A percentile compares a stretch with the other conserved stretches of the same genome.
Conservation (phyloP, 1,140 invertebrate species). For the Drosophila carrolli region DNA sequence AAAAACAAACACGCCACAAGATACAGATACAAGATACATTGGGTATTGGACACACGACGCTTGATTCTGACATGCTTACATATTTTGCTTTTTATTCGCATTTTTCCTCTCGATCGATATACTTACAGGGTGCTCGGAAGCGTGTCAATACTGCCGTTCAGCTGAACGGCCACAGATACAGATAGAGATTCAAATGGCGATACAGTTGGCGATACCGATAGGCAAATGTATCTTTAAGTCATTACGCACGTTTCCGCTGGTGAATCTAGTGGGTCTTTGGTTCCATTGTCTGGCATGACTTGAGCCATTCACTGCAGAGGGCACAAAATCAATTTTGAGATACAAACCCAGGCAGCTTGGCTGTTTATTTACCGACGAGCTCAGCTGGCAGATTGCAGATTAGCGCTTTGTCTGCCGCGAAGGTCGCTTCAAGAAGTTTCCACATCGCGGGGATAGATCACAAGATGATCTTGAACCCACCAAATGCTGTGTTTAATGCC, state of each 20-base stretch:
- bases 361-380: constrained; percentile 36
- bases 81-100: constrained; percentile 50
- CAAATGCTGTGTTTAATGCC: constrained; percentile 42
- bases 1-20: constrained; percentile 22
- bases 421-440: constrained; percentile 35
- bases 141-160: constrained; percentile 11
- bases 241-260: constrained; percentile 47
- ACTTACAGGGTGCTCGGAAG: constrained; percentile 57
- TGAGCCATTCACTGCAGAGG: constrained; percentile 19
- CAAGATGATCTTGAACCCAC: constrained; percentile 38
- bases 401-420: constrained; percentile 34
- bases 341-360: constrained; percentile 10
- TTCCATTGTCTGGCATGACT: constrained; percentile 36
- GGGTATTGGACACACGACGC: constrained; percentile 70
- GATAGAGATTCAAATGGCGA: constrained; percentile 37
- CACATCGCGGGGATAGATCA: constrained; percentile 6
- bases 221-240: constrained; percentile 38
- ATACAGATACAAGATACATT: constrained; percentile 71
- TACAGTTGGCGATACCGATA: constrained; percentile 26
- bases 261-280: constrained; percentile 29
- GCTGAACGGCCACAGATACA: constrained; percentile 3
- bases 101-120: constrained; percentile 63
- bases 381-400: constrained; percentile 43
- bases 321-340: constrained; percentile 41
- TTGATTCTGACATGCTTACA: constrained; percentile 72